These are phyloP conservation scores for Ptyas mucosa DNA, from an alignment of 2,113 vertebrate genomes.

Conservation along the genomic window DNA sequence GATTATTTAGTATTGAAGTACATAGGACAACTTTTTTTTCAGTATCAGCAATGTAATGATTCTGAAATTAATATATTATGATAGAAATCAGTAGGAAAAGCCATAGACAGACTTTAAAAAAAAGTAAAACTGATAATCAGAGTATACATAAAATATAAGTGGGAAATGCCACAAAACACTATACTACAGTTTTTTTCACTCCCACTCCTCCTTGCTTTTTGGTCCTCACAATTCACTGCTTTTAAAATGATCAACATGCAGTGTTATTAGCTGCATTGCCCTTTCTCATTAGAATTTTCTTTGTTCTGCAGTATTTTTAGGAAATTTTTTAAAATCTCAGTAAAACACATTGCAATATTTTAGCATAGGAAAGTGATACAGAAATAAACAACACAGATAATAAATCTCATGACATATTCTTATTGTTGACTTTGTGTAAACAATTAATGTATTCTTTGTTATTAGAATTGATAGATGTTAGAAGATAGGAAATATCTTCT, in stretches of 20 bases:
- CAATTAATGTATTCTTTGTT: background rate
- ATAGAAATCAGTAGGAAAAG: constrained; percentile 25
- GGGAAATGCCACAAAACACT: background rate
- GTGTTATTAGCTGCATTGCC: background rate
- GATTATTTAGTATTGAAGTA: constrained; percentile 83
- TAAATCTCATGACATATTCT: background rate
- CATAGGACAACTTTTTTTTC: constrained; percentile 73
- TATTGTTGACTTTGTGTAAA: background rate
- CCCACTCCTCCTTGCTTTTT: background rate
- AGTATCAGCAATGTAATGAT: constrained; percentile 43
- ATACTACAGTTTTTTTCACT: background rate
- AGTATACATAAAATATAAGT: background rate
- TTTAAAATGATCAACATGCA: background rate
- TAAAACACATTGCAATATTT: background rate
- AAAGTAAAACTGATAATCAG: background rate
- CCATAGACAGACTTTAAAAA: background rate
- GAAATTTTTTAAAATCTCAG: background rate
- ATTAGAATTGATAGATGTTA: background rate
- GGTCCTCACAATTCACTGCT: background rate
- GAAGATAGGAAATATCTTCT: background rate
- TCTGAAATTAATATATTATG: constrained; percentile 58
- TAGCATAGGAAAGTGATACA: background rate
- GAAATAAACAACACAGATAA: background rate
- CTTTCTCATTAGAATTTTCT: background rate
- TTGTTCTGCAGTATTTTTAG: background rate